phyloP scores from a whole-genome alignment of 1,140 invertebrate species.

The roundworm (Caenorhabditis elegans) region DNA sequence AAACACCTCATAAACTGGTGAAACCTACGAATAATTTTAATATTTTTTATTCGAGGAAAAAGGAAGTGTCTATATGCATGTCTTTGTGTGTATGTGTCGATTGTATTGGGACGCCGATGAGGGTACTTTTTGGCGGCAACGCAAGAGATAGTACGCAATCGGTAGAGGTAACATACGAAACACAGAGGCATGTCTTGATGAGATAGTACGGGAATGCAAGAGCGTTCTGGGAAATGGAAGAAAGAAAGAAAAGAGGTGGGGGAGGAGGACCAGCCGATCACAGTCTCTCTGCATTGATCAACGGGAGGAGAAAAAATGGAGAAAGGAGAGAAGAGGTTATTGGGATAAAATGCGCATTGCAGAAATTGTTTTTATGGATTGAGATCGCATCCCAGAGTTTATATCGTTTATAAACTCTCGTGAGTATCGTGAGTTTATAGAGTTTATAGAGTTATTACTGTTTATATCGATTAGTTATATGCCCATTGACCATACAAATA shows the following conservation, averaged over 20 bases:
- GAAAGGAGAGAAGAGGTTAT: too few relatives aligned
- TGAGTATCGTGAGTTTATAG: too few relatives aligned
- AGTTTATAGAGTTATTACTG: too few relatives aligned
- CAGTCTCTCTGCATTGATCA: background rate
- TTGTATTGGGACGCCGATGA: slow-evolving; percentile 5
- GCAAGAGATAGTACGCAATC: background rate
- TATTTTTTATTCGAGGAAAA: background rate
- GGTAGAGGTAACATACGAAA: background rate
- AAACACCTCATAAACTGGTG: background rate
- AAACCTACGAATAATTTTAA: background rate
- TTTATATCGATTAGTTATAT: too few relatives aligned
- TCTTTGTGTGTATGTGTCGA: slow-evolving; percentile 21
- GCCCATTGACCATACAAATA: too few relatives aligned
- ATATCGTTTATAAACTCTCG: too few relatives aligned
- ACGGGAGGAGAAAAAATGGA: background rate
- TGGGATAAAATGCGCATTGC: background rate
- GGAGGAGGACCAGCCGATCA: slow-evolving; percentile 1
- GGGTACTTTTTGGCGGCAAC: slow-evolving; percentile 13
- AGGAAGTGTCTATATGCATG: background rate
- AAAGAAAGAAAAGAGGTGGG: background rate
- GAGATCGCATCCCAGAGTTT: too few relatives aligned
- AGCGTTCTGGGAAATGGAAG: background rate
- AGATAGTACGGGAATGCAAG: background rate
- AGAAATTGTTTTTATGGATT: background rate
- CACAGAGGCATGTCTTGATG: background rate